Evolutionary conservation across 2,888 invertebrate species (phyloP), one percentile per base, ranked within the genome.

Genomic region (Chalcis sispes): DNA sequence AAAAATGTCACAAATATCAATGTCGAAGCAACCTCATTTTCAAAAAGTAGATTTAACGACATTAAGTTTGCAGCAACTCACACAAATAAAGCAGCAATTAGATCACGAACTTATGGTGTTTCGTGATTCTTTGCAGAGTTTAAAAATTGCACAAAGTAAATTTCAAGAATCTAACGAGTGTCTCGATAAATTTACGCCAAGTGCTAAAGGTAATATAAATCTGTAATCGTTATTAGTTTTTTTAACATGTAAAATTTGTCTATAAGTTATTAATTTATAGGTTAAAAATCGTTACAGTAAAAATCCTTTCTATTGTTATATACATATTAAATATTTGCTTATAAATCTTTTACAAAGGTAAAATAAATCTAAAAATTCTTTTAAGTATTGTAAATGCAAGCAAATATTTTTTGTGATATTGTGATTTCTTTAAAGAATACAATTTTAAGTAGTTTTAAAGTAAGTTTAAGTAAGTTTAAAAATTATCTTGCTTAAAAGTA

Each of bases 91-190:
- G 88, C 94, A 95, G 85, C 96, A 96, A 90, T 90, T 97, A 81
- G 96, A 97, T 89, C 94, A 95, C 95, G 98, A 98, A 89, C 90
- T 98, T 77, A 92, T 91, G 82, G 92, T 98, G 59, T 96, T 98
- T 88, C 95, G 96, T 91, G 96, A 96, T 80, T 98, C 98, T 0
- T 89, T 98, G 80, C 94, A 95, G 85, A 95, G 96, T 25, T 90
- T 98, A 72, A 97, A 98, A 90, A 92, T 95, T 85, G 97, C 97
- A 7, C 97, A 98, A 89, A 92, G 91, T 40, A 98, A 97, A 90
- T 98, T 96, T 89, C 93, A 94, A 75, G 95, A 95, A 84, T 97
- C 97, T 0, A 94, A 94, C 64, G 95, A 96, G 84, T 94, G 94
- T 83, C 91, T 96, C 64, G 95, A 95, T 77, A 94, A 95, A 89